Evolutionary conservation across 1,140 invertebrate species (phyloP).

Genomic region (Aphelinus atriplicis): DNA sequence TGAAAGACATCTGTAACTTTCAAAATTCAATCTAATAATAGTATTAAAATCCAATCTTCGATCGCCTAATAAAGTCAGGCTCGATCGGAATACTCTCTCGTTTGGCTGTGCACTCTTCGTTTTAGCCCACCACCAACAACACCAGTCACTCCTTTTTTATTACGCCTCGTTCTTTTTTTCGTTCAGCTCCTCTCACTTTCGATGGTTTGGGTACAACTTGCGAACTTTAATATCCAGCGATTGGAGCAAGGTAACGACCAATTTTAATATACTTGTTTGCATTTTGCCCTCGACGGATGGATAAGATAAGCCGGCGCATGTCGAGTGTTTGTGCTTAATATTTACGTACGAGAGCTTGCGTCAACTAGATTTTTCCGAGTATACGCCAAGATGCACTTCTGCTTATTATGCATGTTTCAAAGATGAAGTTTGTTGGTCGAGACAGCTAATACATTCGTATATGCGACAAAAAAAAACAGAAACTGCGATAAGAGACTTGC

Average conservation of each 20-base stretch:
- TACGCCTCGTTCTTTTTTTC: not conserved
- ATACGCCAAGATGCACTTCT: no score
- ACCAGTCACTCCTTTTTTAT: not conserved
- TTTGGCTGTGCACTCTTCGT: not conserved
- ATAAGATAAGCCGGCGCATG: not conserved
- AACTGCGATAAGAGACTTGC: not conserved
- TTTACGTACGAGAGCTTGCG: no score
- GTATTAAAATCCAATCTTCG: no score
- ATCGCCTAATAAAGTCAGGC: no score
- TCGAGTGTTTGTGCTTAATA: no score
- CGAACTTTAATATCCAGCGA: not conserved
- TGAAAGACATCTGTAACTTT: not conserved
- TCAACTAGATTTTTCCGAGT: no score
- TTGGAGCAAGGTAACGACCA: not conserved
- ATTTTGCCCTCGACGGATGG: not conserved
- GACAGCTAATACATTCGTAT: not conserved
- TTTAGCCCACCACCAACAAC: not conserved
- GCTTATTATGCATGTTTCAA: not conserved
- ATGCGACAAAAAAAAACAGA: not conserved
- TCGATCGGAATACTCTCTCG: no score
- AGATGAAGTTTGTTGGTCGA: not conserved
- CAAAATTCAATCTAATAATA: not conserved
- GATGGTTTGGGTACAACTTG: not conserved
- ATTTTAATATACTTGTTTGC: no score
- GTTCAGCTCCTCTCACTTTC: constrained; percentile 9